Conservation (phyloP, 2,888 invertebrate species). For the Frankliniella intonsa region DNA sequence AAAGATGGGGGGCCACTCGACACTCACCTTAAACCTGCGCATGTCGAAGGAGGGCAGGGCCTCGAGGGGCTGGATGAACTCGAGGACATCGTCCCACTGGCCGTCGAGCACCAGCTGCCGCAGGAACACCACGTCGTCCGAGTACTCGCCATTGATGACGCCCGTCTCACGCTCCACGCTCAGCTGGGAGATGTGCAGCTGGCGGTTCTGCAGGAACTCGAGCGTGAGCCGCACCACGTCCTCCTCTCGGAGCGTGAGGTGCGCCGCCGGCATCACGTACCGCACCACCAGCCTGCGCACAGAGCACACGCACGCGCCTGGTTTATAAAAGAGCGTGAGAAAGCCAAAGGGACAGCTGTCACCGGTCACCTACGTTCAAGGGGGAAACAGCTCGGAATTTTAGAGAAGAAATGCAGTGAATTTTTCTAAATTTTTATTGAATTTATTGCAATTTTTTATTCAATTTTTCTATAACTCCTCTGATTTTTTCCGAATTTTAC, state of each 20-base stretch:
- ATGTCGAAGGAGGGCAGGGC: constrained; percentile 76
- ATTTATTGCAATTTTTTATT: too few relatives aligned
- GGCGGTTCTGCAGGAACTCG: constrained; percentile 83
- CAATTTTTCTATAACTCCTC: too few relatives aligned
- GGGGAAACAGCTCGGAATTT: too few relatives aligned
- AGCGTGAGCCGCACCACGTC: constrained; percentile 80
- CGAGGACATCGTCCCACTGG: constrained; percentile 95
- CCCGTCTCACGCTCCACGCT: constrained; percentile 92
- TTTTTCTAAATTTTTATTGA: too few relatives aligned
- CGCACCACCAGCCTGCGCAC: constrained; percentile 41
- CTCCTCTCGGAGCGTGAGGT: constrained; percentile 79
- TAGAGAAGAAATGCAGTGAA: too few relatives aligned
- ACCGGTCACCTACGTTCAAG: too few relatives aligned
- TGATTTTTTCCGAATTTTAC: too few relatives aligned
- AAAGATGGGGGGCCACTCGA: too few relatives aligned
- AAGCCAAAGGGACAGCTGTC: background rate
- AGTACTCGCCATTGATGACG: constrained; percentile 86
- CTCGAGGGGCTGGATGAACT: constrained; percentile 91
- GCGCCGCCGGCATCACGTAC: constrained; percentile 73
- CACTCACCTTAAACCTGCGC: constrained; percentile 57
- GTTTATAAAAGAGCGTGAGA: background rate
- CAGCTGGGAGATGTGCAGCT: constrained; percentile 86
- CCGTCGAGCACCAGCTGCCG: constrained; percentile 93
- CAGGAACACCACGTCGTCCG: constrained; percentile 89
- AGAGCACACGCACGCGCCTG: background rate